A percentile compares a stretch with the other conserved stretches of the same genome.
phyloP scores from a whole-genome alignment of 2,113 vertebrate species.

The Uropsilus gracilis region DNA sequence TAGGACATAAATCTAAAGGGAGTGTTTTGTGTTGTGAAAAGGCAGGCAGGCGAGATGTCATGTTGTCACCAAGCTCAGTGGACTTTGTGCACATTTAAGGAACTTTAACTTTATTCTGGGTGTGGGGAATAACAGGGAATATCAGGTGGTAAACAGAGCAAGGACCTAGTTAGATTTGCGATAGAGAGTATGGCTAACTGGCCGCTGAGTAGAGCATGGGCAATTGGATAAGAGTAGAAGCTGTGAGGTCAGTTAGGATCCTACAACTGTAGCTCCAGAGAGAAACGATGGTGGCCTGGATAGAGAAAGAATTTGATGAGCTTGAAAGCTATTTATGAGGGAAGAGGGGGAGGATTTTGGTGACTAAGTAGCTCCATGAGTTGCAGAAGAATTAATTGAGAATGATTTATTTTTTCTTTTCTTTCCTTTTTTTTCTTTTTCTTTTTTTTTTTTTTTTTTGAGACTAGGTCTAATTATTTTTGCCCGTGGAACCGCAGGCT shows the following conservation, averaged over 20 bases:
- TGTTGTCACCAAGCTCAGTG: not conserved
- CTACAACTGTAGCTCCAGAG: not conserved
- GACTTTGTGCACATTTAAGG: not conserved
- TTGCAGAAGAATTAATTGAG: not conserved
- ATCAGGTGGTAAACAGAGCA: not conserved
- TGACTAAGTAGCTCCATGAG: not conserved
- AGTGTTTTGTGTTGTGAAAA: not conserved
- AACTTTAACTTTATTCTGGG: not conserved
- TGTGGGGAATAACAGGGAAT: not conserved
- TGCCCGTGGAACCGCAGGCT: no score
- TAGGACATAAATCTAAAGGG: not conserved
- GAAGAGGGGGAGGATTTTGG: not conserved
- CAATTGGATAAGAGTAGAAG: not conserved
- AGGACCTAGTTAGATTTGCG: not conserved
- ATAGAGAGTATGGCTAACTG: not conserved
- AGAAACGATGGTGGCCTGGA: not conserved
- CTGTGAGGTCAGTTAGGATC: not conserved
- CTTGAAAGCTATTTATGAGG: not conserved
- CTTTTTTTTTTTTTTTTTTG: no score
- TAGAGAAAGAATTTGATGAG: not conserved
- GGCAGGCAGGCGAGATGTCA: not conserved
- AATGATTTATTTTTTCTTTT: not conserved
- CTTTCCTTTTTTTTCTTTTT: no score
- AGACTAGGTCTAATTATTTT: no score
- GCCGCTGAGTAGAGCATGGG: not conserved